These are phyloP conservation scores for Porites divaricata DNA, from an alignment of 92 coral and sea anemone species.

Conservation along the genomic window DNA sequence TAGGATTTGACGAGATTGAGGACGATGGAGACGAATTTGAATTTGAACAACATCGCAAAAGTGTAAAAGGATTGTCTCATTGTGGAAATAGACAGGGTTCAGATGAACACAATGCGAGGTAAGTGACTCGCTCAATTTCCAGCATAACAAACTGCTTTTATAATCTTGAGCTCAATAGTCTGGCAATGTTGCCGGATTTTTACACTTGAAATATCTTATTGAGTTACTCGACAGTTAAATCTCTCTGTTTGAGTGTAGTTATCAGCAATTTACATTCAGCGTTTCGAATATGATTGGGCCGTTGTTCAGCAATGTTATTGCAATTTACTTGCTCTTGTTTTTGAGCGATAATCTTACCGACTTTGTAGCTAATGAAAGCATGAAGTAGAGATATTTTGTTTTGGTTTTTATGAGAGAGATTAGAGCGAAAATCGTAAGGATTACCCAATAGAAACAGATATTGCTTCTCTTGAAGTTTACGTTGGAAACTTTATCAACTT, in stretches of 20 bases:
- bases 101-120: conserved; percentile 82
- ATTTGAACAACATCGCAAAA: conserved; percentile 77
- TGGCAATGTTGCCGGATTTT: conserved; percentile 45
- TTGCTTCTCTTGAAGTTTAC: conserved; percentile 58
- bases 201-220: conserved; percentile 54
- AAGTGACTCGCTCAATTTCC: conserved; percentile 50
- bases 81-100: conserved; percentile 61
- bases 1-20: conserved; percentile 89
- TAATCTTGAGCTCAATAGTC: conserved; percentile 26
- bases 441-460: conserved; percentile 48
- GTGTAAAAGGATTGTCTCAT: conserved; percentile 58
- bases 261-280: conserved; percentile 59
- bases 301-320: conserved; percentile 67
- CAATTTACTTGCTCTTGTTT: conserved; percentile 61
- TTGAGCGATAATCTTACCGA: conserved; percentile 50
- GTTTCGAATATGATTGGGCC: conserved; percentile 49
- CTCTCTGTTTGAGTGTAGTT: conserved; percentile 28
- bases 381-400: conserved; percentile 35
- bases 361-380: conserved; percentile 53
- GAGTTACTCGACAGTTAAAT: conserved; percentile 47
- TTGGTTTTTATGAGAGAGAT: conserved; percentile 40
- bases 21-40: conserved; percentile 76
- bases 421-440: conserved; percentile 41
- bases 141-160: conserved; percentile 40
- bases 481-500: conserved; percentile 61